phyloP scores from a whole-genome alignment of 2,888 invertebrate species.

The Quadroppia sp. region DNA sequence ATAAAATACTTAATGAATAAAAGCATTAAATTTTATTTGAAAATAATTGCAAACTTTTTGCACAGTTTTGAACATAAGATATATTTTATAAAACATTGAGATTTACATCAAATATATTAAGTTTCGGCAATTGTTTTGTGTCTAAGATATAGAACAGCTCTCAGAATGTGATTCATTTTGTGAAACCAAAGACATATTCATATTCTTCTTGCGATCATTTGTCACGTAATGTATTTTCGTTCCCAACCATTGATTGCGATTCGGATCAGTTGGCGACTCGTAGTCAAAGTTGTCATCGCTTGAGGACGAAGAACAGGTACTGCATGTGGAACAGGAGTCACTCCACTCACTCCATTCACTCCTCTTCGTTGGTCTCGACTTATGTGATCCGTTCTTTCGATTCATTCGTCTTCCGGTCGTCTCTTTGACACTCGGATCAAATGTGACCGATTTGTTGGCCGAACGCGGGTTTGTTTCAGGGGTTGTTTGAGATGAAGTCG shows the following conservation, averaged over 20 bases:
- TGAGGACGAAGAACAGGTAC: conserved; percentile 40
- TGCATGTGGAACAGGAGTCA: conserved; percentile 35
- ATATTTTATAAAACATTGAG: no score
- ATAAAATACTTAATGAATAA: no score
- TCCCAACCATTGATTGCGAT: conserved; percentile 35
- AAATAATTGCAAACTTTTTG: no score
- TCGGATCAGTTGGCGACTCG: conserved; percentile 11
- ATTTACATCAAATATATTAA: no score
- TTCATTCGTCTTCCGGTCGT: neutral
- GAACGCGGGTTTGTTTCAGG: neutral
- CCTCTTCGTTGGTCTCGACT: neutral
- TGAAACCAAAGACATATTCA: no score
- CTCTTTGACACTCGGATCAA: conserved; percentile 43
- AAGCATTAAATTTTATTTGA: no score
- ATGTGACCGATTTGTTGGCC: conserved; percentile 40
- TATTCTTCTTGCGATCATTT: conserved; percentile 14
- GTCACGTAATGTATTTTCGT: conserved; percentile 31
- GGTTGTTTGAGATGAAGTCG: conserved; percentile 12
- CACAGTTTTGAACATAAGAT: no score
- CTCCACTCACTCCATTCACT: conserved; percentile 16
- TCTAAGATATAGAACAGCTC: conserved; percentile 26
- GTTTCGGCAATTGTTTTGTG: no score
- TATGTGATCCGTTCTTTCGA: neutral
- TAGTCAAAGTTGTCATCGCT: conserved; percentile 38
- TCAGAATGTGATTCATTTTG: neutral